Evolutionary conservation across 2,797 vertebrate species (phyloP).

Genomic region (Danio jaintianensis): DNA sequence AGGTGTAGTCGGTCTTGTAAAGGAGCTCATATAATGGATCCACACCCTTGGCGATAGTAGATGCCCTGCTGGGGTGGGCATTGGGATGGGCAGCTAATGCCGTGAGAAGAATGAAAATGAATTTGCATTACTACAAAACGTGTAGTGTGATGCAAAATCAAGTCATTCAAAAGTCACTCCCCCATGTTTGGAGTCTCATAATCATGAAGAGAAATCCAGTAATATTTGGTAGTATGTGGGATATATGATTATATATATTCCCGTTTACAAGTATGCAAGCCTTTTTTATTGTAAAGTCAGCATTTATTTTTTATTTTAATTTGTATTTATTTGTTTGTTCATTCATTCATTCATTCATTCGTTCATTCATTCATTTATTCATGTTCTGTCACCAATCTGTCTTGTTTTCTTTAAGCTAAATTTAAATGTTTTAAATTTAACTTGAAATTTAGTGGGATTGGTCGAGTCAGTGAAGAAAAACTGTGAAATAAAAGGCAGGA

Average conservation of each 20-base stretch:
- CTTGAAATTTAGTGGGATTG: no score
- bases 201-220: neutral
- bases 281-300: no score
- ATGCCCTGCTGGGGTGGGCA: conserved; percentile 19
- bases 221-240: neutral
- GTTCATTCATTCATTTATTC: no score
- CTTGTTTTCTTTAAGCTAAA: no score
- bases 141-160: neutral
- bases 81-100: neutral
- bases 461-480: no score
- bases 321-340: no score
- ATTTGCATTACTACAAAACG: neutral
- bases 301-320: no score
- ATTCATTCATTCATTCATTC: no score
- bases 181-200: neutral
- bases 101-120: neutral
- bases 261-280: no score
- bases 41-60: neutral
- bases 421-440: no score
- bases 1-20: conserved; percentile 26
- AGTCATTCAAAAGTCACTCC: neutral
- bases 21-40: conserved; percentile 27
- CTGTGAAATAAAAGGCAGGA: no score
- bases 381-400: no score
- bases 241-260: neutral